Percentiles rank a stretch among this genome's conserved stretches.
Conservation (phyloP, 2,113 vertebrate genomes). For the Kryptolebias marmoratus region DNA sequence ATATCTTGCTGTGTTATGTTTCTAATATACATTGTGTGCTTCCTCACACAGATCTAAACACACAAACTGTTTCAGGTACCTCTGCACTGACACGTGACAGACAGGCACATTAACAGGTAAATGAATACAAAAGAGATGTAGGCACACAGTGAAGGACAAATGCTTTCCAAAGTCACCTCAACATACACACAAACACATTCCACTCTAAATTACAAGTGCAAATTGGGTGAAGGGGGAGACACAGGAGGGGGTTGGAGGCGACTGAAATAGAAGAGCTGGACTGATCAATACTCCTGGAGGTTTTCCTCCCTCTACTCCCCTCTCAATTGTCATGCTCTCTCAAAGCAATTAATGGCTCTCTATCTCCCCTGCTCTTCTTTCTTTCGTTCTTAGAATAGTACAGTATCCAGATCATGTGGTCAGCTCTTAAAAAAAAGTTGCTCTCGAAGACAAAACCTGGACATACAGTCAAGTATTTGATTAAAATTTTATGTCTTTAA, state of each 20-base stretch:
- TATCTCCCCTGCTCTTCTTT: conserved; percentile 40
- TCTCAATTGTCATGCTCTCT: conserved; percentile 82
- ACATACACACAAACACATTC: conserved; percentile 61
- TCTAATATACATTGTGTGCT: neutral
- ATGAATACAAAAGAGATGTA: conserved; percentile 77
- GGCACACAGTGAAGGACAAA: conserved; percentile 76
- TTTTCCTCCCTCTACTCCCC: conserved; percentile 76
- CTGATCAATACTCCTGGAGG: conserved; percentile 82
- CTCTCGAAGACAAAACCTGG: neutral
- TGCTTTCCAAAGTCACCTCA: conserved; percentile 66
- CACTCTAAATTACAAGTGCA: conserved; percentile 81
- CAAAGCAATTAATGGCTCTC: conserved; percentile 78
- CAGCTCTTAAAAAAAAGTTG: neutral
- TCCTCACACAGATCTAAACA: conserved; percentile 2
- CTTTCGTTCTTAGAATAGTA: conserved; percentile 4
- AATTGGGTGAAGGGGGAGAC: conserved; percentile 77
- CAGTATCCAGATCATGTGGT: neutral
- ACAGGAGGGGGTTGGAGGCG: conserved; percentile 64
- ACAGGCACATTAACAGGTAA: conserved; percentile 73
- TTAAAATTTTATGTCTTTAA: too few species aligned
- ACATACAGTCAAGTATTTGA: too few species aligned
- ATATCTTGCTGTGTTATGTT: neutral
- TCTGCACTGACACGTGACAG: conserved; percentile 66
- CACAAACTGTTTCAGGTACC: conserved; percentile 20
- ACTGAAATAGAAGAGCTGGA: conserved; percentile 79